phyloP scores from a whole-genome alignment of 2,113 vertebrate genomes.

The Murina feae region DNA sequence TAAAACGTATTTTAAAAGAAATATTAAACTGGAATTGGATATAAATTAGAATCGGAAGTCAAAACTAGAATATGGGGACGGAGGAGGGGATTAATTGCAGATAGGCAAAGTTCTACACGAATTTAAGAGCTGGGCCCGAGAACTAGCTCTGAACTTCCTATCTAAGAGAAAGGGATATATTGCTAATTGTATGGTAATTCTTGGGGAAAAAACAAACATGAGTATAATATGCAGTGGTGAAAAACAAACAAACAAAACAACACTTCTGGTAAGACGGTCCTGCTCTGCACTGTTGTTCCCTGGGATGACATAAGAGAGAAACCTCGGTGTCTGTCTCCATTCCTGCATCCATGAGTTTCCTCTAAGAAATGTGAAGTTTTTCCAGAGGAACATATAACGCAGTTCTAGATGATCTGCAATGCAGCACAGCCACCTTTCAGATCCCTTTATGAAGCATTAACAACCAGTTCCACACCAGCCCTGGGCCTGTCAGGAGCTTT shows the following conservation, averaged over 20 bases:
- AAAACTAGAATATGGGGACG: neutral
- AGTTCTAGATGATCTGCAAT: neutral
- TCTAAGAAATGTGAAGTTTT: neutral
- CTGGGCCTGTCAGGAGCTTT: neutral
- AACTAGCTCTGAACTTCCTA: conserved; percentile 5
- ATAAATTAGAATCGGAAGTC: neutral
- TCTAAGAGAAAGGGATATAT: neutral
- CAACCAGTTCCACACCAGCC: neutral
- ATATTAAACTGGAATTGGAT: neutral
- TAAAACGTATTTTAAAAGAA: no score
- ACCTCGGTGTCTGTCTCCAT: neutral
- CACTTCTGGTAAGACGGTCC: neutral
- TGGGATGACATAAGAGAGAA: neutral
- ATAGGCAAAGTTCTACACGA: neutral
- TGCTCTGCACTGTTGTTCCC: neutral
- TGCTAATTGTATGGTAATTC: neutral
- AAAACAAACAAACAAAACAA: neutral
- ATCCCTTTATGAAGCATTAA: neutral
- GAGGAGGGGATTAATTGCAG: neutral
- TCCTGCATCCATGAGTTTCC: neutral
- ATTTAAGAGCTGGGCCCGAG: neutral
- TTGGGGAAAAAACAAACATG: neutral
- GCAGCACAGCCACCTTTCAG: neutral
- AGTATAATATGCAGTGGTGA: neutral
- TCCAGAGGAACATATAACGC: neutral